Conservation (phyloP, 2,888 invertebrate genomes). For the Belgica antarctica region DNA sequence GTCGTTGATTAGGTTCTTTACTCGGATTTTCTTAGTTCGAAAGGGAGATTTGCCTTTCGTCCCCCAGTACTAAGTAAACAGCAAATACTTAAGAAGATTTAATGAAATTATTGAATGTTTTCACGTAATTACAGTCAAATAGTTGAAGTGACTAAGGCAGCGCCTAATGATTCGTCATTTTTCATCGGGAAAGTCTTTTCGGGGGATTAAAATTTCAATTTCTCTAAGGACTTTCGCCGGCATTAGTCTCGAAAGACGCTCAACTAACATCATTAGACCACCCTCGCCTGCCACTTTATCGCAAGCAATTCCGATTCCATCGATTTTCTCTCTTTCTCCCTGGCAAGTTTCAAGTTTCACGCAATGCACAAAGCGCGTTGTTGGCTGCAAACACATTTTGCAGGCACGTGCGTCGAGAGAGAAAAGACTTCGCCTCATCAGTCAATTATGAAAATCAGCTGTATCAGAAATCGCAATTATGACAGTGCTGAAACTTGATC, state of each 20-base stretch:
- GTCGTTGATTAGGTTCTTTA: slow-evolving; percentile 37
- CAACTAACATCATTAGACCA: slow-evolving; percentile 11
- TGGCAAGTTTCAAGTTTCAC: slow-evolving; percentile 3
- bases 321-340: background rate
- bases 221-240: slow-evolving; percentile 29
- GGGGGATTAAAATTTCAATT: slow-evolving; percentile 22
- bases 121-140: slow-evolving; percentile 42
- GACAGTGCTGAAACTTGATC: slow-evolving; percentile 41
- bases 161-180: slow-evolving; percentile 30
- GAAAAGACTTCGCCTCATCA: background rate
- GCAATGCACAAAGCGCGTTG: background rate
- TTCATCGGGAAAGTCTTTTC: background rate
- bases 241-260: background rate
- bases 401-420: slow-evolving; percentile 36
- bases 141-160: slow-evolving; percentile 34
- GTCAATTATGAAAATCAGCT: slow-evolving; percentile 28
- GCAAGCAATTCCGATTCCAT: too few species aligned
- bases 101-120: slow-evolving; percentile 42
- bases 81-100: slow-evolving; percentile 39
- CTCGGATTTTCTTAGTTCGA: slow-evolving; percentile 19
- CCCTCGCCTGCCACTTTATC: background rate
- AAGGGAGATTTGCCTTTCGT: too few species aligned
- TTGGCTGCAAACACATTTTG: background rate
- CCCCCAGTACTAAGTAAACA: slow-evolving; percentile 3
- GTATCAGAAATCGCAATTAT: slow-evolving; percentile 41